A percentile compares a stretch with the other conserved stretches of the same genome.
These are phyloP conservation scores for Molothrus aeneus DNA, from an alignment of 2,797 vertebrate species.

Conservation along the genomic window DNA sequence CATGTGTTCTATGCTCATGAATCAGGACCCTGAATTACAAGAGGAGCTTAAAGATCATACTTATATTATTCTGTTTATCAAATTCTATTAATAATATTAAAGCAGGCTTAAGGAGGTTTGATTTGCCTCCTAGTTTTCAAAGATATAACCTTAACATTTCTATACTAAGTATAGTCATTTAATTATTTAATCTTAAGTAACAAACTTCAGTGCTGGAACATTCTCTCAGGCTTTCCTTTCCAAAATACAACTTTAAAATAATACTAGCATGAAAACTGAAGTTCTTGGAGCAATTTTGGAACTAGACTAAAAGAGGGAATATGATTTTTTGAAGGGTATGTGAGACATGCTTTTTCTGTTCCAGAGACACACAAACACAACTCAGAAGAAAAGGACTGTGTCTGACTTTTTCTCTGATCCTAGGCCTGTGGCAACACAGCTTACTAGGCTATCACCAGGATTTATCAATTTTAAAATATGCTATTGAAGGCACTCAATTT, in stretches of 20 bases:
- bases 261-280: background rate
- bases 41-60: background rate
- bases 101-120: background rate
- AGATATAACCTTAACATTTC: background rate
- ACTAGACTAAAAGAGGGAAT: background rate
- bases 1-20: background rate
- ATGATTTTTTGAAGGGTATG: background rate
- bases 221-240: background rate
- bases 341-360: background rate
- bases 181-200: background rate
- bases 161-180: background rate
- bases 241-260: background rate
- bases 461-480: background rate
- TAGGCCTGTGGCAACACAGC: background rate
- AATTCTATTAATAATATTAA: background rate
- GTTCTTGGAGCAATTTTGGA: background rate
- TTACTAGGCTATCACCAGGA: background rate
- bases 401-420: background rate
- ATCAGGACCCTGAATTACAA: background rate
- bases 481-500: background rate
- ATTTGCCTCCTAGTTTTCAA: background rate
- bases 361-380: background rate
- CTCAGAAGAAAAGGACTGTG: background rate
- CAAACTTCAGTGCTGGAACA: background rate
- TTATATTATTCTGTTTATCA: background rate